Percentiles rank a stretch among this genome's conserved stretches.
phyloP scores from a whole-genome alignment of 2,888 invertebrate genomes.

The Hypercompe scribonia region DNA sequence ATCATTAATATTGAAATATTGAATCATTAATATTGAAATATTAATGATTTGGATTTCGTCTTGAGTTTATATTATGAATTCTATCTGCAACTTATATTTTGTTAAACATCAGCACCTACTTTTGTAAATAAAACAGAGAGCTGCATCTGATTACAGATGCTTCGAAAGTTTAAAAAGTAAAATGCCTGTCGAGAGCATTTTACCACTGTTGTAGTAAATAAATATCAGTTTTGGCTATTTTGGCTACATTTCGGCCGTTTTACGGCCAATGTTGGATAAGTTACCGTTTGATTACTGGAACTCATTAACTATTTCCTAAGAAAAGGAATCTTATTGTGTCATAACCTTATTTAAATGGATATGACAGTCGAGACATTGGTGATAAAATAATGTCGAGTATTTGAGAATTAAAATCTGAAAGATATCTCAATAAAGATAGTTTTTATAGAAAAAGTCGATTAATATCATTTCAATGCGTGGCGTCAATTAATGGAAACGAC shows the following conservation, averaged over 20 bases:
- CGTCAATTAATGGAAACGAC: constrained; percentile 69
- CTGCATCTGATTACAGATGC: background rate
- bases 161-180: constrained; percentile 1
- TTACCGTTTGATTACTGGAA: background rate
- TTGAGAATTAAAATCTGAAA: constrained; percentile 27
- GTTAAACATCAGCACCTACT: constrained; percentile 28
- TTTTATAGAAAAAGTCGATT: constrained; percentile 25
- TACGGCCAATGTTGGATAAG: background rate
- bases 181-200: background rate
- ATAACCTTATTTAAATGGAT: background rate
- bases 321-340: no score
- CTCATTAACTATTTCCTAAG: no score
- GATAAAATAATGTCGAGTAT: background rate
- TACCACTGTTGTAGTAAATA: background rate
- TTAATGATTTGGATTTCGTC: background rate
- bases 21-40: background rate
- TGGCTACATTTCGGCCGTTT: background rate
- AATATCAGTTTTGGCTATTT: background rate
- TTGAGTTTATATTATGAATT: background rate
- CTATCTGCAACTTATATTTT: background rate
- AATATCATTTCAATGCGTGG: constrained; percentile 38
- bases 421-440: constrained; percentile 38
- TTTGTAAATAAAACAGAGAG: constrained; percentile 9
- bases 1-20: background rate
- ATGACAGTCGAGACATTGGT: background rate